Evolutionary conservation across 2,888 invertebrate genomes (phyloP).

Genomic region (Euclidia mi): DNA sequence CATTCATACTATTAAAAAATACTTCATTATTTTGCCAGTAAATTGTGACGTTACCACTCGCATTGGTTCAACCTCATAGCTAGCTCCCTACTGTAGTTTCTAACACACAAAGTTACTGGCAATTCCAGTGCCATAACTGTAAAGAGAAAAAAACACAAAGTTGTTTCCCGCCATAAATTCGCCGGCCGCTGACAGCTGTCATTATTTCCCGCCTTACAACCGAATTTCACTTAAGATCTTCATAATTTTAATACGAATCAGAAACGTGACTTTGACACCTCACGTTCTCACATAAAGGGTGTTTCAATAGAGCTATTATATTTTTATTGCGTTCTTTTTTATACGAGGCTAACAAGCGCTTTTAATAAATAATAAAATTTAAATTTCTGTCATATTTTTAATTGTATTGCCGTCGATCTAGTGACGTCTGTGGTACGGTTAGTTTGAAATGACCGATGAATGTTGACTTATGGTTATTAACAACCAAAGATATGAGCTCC

Average conservation of each 20-base stretch:
- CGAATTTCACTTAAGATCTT: conserved; percentile 67
- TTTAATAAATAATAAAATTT: conserved; percentile 21
- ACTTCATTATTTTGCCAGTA: too few relatives aligned
- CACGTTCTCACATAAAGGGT: conserved; percentile 58
- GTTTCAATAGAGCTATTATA: conserved; percentile 41
- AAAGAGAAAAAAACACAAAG: conserved; percentile 34
- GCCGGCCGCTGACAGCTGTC: conserved; percentile 63
- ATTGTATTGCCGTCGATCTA: conserved; percentile 14
- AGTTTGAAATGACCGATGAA: conserved; percentile 18
- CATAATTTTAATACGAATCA: conserved; percentile 86
- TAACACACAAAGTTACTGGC: conserved; percentile 5
- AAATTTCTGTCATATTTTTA: conserved; percentile 3
- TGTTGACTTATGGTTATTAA: conserved; percentile 16
- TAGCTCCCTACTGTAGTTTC: too few relatives aligned
- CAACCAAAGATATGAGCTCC: background rate
- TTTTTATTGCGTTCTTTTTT: conserved; percentile 23
- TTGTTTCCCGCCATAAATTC: conserved; percentile 65
- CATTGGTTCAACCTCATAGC: too few relatives aligned
- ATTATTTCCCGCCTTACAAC: conserved; percentile 55
- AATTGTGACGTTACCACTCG: too few relatives aligned
- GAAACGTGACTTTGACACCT: conserved; percentile 85
- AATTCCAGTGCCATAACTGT: conserved; percentile 18
- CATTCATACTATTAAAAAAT: too few relatives aligned
- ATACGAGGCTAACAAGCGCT: conserved; percentile 6
- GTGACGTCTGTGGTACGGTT: conserved; percentile 2